phyloP scores from a whole-genome alignment of 2,797 vertebrate species.

The Alfaro cultratus region DNA sequence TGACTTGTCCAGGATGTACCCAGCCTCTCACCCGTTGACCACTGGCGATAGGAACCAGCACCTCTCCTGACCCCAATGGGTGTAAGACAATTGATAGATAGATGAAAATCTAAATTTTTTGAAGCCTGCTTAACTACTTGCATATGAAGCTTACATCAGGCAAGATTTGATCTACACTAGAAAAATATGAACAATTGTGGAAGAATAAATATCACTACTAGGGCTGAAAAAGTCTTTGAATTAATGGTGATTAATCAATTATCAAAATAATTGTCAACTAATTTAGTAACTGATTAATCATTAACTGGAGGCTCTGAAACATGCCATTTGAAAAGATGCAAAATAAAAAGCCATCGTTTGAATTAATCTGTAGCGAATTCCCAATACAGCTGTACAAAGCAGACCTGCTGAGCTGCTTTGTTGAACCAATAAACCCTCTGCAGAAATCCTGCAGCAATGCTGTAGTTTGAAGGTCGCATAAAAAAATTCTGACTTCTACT shows the following conservation, averaged over 20 bases:
- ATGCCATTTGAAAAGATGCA: not conserved
- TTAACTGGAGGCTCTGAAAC: no score
- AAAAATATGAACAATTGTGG: not conserved
- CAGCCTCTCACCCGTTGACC: no score
- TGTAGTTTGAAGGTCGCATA: slow-evolving; percentile 25
- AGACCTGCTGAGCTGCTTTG: slow-evolving; percentile 14
- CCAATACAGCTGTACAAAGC: not conserved
- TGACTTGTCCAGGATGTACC: no score
- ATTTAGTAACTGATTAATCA: no score
- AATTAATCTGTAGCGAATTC: not conserved
- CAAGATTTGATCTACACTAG: not conserved
- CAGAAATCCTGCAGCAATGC: not conserved
- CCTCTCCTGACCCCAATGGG: no score
- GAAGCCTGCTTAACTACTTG: not conserved
- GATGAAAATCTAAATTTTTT: not conserved
- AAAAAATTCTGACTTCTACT: not conserved
- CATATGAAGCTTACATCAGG: not conserved
- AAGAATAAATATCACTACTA: not conserved
- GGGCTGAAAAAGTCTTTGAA: no score
- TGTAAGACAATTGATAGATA: not conserved
- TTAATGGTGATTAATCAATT: no score
- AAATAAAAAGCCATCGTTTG: not conserved
- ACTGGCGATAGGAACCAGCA: no score
- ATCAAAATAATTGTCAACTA: no score
- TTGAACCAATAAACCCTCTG: slow-evolving; percentile 20